Percentiles rank a stretch among this genome's conserved stretches.
These are phyloP conservation scores for Catocala sponsa DNA, from an alignment of 2,888 invertebrate genomes.

Conservation along the genomic window DNA sequence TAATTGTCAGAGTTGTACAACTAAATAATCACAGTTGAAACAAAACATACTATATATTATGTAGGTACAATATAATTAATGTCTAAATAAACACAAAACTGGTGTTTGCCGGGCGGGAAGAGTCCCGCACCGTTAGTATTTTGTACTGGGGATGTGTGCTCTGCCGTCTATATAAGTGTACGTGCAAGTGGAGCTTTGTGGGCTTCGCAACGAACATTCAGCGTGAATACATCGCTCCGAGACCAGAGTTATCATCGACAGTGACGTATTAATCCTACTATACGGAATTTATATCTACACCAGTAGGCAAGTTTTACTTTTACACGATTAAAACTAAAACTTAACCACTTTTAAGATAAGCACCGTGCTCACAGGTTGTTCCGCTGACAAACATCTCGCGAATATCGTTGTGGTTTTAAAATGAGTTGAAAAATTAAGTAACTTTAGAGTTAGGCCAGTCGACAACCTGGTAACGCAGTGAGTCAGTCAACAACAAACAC, in stretches of 20 bases:
- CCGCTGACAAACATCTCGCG: not conserved
- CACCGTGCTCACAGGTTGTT: not conserved
- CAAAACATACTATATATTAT: conserved; percentile 82
- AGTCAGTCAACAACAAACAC: conserved; percentile 30
- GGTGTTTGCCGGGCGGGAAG: conserved; percentile 54
- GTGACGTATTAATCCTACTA: conserved; percentile 2
- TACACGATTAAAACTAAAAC: not conserved
- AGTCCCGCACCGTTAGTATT: conserved; percentile 52
- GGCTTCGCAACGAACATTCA: conserved; percentile 6
- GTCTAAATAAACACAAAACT: conserved; percentile 71
- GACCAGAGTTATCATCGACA: conserved; percentile 1
- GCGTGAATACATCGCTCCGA: conserved; percentile 9
- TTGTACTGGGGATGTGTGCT: conserved; percentile 84
- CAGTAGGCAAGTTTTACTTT: conserved; percentile 9
- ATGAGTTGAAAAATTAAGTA: conserved; percentile 6
- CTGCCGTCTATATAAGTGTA: conserved; percentile 66
- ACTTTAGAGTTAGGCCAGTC: not conserved
- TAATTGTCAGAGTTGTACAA: conserved; percentile 88
- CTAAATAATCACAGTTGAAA: conserved; percentile 90
- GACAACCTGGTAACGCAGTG: conserved; percentile 27
- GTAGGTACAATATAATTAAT: conserved; percentile 70
- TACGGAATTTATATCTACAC: not conserved
- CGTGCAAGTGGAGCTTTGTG: conserved; percentile 25
- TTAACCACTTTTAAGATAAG: conserved; percentile 4
- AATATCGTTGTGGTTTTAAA: conserved; percentile 4